A percentile compares a stretch with the other conserved stretches of the same genome.
These are phyloP conservation scores for Disparrhopalites patrizii DNA, from an alignment of 2,888 invertebrate species.

Conservation along the genomic window DNA sequence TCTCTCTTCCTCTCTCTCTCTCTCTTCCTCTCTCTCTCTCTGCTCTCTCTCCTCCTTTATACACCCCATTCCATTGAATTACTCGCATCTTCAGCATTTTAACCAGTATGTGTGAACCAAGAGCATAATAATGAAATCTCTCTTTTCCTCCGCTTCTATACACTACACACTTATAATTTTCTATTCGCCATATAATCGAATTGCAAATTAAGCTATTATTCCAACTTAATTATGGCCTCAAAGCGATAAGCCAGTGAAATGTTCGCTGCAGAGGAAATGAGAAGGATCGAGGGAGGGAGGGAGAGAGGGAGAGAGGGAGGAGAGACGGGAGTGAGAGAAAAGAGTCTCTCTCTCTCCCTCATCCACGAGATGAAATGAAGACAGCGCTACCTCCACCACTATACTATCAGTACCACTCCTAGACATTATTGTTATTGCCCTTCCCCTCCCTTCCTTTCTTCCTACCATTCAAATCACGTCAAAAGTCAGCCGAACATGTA, in stretches of 20 bases:
- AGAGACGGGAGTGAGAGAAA: slow-evolving; percentile 7
- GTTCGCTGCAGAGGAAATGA: slow-evolving; percentile 37
- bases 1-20: neutral
- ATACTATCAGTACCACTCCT: neutral
- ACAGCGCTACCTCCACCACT: neutral
- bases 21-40: too few relatives aligned
- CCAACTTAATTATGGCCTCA: slow-evolving; percentile 48
- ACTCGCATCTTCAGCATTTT: too few relatives aligned
- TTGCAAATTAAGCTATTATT: slow-evolving; percentile 49
- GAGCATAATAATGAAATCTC: too few relatives aligned
- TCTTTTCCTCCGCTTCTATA: slow-evolving; percentile 9
- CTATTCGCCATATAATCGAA: slow-evolving; percentile 46
- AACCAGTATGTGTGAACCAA: too few relatives aligned
- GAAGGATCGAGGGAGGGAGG: slow-evolving; percentile 13
- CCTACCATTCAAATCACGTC: too few relatives aligned
- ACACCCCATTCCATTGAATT: too few relatives aligned
- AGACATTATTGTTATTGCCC: neutral
- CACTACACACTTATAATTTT: slow-evolving; percentile 29
- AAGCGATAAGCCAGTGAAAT: slow-evolving; percentile 41
- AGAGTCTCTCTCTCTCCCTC: slow-evolving; percentile 2
- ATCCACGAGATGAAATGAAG: slow-evolving; percentile 3
- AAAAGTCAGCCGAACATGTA: too few relatives aligned
- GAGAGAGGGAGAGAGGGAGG: slow-evolving; percentile 10
- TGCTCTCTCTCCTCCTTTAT: too few relatives aligned
- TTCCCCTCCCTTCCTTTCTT: neutral